A percentile compares a stretch with the other conserved stretches of the same genome.
phyloP scores from a whole-genome alignment of 2,113 vertebrate genomes.

The Steatornis caripensis region DNA sequence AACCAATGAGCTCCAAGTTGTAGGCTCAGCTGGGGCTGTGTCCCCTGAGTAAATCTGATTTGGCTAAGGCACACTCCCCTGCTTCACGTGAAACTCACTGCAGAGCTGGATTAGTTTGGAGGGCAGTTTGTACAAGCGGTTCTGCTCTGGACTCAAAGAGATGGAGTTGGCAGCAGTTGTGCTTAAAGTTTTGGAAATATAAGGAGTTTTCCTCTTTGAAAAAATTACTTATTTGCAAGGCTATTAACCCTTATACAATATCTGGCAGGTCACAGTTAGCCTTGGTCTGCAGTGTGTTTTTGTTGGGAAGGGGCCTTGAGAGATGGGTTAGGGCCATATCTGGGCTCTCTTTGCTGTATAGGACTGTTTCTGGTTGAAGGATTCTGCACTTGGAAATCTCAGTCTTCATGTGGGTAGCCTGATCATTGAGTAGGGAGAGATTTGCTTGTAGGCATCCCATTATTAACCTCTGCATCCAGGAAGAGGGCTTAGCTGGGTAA shows the following conservation, averaged over 20 bases:
- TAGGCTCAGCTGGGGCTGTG: conserved; percentile 2
- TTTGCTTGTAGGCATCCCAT: neutral
- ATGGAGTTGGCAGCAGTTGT: neutral
- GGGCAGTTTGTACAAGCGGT: neutral
- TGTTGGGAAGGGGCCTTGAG: neutral
- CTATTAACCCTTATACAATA: neutral
- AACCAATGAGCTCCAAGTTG: neutral
- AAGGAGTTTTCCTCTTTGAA: neutral
- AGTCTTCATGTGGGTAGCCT: neutral
- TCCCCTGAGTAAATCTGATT: conserved; percentile 17
- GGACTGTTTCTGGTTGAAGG: neutral
- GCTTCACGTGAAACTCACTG: neutral
- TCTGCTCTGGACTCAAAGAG: neutral
- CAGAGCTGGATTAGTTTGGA: neutral
- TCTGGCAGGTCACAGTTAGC: neutral
- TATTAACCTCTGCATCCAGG: neutral
- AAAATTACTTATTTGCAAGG: neutral
- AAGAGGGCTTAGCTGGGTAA: neutral
- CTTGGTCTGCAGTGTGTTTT: neutral
- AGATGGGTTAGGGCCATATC: neutral
- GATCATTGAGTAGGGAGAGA: neutral
- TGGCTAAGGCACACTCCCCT: neutral
- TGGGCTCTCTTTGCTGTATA: neutral
- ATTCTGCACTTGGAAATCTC: neutral
- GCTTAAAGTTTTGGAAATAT: neutral